Evolutionary conservation across 2,113 vertebrate genomes (phyloP).

Genomic region (Miniopterus natalensis): DNA sequence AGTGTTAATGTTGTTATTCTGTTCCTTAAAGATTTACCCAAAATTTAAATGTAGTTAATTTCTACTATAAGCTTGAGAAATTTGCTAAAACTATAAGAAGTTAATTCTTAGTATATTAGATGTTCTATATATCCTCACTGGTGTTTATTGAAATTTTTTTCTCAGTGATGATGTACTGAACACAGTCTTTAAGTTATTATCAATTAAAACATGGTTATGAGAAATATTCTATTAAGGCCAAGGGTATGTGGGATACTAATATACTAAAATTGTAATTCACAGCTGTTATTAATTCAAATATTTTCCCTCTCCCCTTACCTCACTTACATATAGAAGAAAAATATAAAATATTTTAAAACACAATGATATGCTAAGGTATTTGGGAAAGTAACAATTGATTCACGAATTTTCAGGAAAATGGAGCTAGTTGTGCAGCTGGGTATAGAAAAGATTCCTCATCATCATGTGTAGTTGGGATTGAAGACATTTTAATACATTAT

Average conservation of each 20-base stretch:
- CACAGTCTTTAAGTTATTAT: background rate
- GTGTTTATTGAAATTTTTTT: conserved; percentile 2
- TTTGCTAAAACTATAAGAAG: background rate
- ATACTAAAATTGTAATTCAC: background rate
- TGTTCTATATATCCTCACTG: background rate
- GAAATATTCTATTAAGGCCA: background rate
- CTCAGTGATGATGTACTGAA: background rate
- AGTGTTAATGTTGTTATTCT: background rate
- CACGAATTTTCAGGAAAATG: background rate
- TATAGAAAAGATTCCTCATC: background rate
- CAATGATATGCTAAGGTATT: background rate
- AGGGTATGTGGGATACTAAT: background rate
- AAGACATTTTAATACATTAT: background rate
- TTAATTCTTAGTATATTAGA: conserved; percentile 3
- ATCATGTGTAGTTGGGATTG: background rate
- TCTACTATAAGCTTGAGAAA: background rate
- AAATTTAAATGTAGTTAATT: conserved; percentile 42
- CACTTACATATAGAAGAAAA: background rate
- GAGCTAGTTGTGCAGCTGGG: background rate
- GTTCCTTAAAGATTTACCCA: background rate
- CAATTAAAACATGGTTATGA: background rate
- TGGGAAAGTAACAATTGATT: background rate
- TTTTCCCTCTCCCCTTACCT: background rate
- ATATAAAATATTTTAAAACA: background rate
- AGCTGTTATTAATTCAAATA: background rate